phyloP scores from a whole-genome alignment of 2,888 invertebrate genomes.

The Agriopis aurantiaria region DNA sequence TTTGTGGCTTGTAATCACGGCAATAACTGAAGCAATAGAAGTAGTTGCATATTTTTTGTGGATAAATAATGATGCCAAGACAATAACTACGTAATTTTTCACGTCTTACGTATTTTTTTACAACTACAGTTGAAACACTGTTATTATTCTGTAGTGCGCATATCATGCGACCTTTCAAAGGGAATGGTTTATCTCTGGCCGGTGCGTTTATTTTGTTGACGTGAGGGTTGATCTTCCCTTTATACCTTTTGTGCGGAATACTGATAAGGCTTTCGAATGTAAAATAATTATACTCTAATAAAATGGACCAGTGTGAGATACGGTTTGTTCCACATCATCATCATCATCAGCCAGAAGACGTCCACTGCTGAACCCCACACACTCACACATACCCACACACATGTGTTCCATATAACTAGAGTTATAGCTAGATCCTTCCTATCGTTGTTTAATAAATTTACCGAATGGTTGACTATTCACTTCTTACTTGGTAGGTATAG shows the following conservation, averaged over 20 bases:
- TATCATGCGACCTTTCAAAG: constrained; percentile 34
- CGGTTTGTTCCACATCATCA: not conserved
- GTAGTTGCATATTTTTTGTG: too few relatives aligned
- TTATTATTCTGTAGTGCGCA: not conserved
- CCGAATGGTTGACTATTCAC: not conserved
- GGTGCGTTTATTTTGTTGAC: constrained; percentile 40
- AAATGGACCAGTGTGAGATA: constrained; percentile 3
- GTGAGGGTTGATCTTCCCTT: constrained; percentile 33
- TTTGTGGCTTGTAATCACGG: too few relatives aligned
- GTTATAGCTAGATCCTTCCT: not conserved
- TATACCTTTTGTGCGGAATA: constrained; percentile 35
- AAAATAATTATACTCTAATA: constrained; percentile 26
- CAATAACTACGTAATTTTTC: too few relatives aligned
- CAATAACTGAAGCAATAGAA: too few relatives aligned
- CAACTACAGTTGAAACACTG: not conserved
- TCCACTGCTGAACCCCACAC: too few relatives aligned
- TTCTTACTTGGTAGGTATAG: too few relatives aligned
- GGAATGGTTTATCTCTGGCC: constrained; percentile 38
- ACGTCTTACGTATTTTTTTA: too few relatives aligned
- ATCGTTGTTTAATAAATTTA: not conserved
- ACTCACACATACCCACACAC: too few relatives aligned
- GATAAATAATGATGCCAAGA: too few relatives aligned
- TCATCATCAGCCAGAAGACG: too few relatives aligned
- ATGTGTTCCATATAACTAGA: not conserved
- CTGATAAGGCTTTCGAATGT: constrained; percentile 36